Conservation (phyloP, 1,140 invertebrate species). For the Patella vulgata region DNA sequence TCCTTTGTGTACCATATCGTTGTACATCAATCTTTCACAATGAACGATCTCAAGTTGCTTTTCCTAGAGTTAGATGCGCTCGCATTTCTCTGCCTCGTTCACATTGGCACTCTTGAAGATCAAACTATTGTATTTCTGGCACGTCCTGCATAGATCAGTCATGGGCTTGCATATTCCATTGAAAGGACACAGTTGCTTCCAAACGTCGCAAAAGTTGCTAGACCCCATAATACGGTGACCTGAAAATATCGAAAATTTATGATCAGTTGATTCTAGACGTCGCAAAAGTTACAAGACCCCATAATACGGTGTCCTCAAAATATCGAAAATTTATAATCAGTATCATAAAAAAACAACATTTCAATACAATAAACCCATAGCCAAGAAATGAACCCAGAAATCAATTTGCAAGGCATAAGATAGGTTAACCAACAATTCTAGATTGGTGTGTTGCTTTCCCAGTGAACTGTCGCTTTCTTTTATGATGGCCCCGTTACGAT, state of each 20-base stretch:
- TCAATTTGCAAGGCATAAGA: too few relatives aligned
- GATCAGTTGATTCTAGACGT: too few relatives aligned
- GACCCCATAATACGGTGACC: not conserved
- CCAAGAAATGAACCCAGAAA: too few relatives aligned
- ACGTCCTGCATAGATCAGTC: constrained; percentile 40
- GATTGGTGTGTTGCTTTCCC: too few relatives aligned
- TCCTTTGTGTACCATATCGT: constrained; percentile 13
- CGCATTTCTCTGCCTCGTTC: constrained; percentile 21
- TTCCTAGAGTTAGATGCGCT: constrained; percentile 8
- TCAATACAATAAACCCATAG: too few relatives aligned
- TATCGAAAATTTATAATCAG: too few relatives aligned
- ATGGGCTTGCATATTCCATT: constrained; percentile 27
- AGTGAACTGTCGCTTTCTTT: too few relatives aligned
- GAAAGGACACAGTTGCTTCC: constrained; percentile 19
- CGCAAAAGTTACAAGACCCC: too few relatives aligned
- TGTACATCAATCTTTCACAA: constrained; percentile 26
- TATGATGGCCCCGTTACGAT: not conserved
- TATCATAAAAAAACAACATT: too few relatives aligned
- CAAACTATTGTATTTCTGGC: constrained; percentile 26
- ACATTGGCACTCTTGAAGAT: constrained; percentile 23
- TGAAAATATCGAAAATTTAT: not conserved
- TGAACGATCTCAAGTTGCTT: constrained; percentile 19
- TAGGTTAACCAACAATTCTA: too few relatives aligned
- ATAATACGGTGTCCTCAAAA: too few relatives aligned
- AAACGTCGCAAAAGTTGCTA: constrained; percentile 9